These are phyloP conservation scores for Liparis tanakae DNA, from an alignment of 2,797 vertebrate species.

Conservation along the genomic window DNA sequence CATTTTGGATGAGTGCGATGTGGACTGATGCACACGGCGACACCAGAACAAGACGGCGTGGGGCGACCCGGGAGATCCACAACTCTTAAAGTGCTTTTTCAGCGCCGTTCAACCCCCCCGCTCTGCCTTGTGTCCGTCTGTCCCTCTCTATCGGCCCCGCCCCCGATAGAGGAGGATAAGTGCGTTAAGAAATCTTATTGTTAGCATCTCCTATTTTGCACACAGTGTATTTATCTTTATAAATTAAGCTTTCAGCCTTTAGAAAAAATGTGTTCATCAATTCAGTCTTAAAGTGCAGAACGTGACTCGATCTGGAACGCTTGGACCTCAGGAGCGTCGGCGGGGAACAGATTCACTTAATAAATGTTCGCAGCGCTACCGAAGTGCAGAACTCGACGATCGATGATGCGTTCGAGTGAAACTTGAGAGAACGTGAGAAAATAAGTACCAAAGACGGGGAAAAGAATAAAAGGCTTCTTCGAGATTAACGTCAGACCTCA, in stretches of 20 bases:
- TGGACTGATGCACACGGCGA: constrained; percentile 58
- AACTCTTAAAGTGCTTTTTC: constrained; percentile 65
- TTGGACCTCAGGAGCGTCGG: constrained; percentile 24
- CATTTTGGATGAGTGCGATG: constrained; percentile 47
- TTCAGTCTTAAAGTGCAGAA: constrained; percentile 56
- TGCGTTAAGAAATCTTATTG: constrained; percentile 56
- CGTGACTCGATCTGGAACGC: constrained; percentile 35
- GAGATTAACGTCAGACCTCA: constrained; percentile 63
- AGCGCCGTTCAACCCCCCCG: too few species aligned
- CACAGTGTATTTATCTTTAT: constrained; percentile 65
- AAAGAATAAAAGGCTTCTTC: constrained; percentile 31
- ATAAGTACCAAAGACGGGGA: constrained; percentile 48
- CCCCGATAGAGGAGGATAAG: constrained; percentile 50
- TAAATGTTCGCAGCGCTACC: constrained; percentile 58
- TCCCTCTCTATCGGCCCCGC: constrained; percentile 47
- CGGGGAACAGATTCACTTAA: constrained; percentile 39
- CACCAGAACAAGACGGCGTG: constrained; percentile 47
- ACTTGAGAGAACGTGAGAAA: constrained; percentile 30
- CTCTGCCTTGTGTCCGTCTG: constrained; percentile 58
- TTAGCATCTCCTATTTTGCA: constrained; percentile 71
- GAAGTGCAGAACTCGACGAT: constrained; percentile 31
- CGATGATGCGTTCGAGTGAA: constrained; percentile 36
- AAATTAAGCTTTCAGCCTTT: constrained; percentile 39
- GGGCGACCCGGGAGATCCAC: constrained; percentile 31
- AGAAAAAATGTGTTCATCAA: constrained; percentile 26